Conservation (phyloP, 2,797 vertebrate genomes). For the Pseudochromis fuscus region DNA sequence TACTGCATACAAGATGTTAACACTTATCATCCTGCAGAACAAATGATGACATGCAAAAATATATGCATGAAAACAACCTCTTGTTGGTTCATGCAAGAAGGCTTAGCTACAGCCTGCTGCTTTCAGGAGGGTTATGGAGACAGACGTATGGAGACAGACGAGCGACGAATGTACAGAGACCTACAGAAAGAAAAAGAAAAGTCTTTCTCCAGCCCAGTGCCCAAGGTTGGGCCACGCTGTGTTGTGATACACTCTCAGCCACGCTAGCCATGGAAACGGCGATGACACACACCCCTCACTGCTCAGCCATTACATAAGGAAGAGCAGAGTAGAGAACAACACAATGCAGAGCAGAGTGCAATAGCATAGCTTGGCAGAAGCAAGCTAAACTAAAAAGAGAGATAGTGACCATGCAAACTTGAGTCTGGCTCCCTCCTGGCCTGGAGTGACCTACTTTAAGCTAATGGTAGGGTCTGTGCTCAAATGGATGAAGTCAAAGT, state of each 20-base stretch:
- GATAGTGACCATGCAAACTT: slow-evolving; percentile 76
- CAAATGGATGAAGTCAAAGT: slow-evolving; percentile 76
- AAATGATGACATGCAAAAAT: slow-evolving; percentile 23
- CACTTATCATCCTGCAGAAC: slow-evolving; percentile 16
- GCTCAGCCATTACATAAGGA: slow-evolving; percentile 80
- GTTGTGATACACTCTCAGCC: slow-evolving; percentile 68
- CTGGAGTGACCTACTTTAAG: slow-evolving; percentile 86
- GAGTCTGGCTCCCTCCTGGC: slow-evolving; percentile 81
- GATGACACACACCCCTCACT: slow-evolving; percentile 67
- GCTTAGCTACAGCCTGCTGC: not conserved
- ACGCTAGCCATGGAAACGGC: slow-evolving; percentile 78
- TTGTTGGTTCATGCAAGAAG: slow-evolving; percentile 20
- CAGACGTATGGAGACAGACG: not conserved
- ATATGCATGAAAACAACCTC: slow-evolving; percentile 5
- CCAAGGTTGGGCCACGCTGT: slow-evolving; percentile 61
- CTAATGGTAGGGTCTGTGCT: slow-evolving; percentile 72
- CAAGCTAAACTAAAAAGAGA: slow-evolving; percentile 65
- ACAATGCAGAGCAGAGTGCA: slow-evolving; percentile 65
- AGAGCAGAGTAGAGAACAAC: slow-evolving; percentile 60
- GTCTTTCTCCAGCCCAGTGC: slow-evolving; percentile 29
- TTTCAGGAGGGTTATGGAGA: not conserved
- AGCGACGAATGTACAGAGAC: slow-evolving; percentile 8
- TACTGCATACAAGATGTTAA: slow-evolving; percentile 29
- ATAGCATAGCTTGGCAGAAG: slow-evolving; percentile 65
- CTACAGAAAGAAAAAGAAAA: slow-evolving; percentile 22